These are phyloP conservation scores for Eledona agricola DNA, from an alignment of 2,888 invertebrate species.

Conservation along the genomic window DNA sequence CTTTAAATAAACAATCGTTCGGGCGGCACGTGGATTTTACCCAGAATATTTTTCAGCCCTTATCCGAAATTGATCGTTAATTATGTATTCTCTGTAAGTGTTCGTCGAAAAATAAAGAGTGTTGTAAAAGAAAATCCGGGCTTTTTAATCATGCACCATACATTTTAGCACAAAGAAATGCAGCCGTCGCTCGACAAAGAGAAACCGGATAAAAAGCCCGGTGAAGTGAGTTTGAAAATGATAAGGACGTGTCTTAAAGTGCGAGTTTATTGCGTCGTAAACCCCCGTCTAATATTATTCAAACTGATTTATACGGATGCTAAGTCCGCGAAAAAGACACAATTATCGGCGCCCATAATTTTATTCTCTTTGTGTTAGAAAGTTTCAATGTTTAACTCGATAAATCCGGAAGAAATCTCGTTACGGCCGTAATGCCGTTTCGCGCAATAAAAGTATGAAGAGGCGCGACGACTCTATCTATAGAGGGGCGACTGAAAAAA, in stretches of 20 bases:
- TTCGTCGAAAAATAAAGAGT: constrained; percentile 33
- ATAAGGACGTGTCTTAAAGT: constrained; percentile 41
- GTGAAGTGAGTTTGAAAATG: constrained; percentile 39
- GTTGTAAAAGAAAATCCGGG: constrained; percentile 30
- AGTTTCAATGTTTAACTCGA: constrained; percentile 30
- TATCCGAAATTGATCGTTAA: constrained; percentile 38
- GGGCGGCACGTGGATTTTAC: too few relatives aligned
- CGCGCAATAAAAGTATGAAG: constrained; percentile 26
- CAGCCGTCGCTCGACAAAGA: constrained; percentile 36
- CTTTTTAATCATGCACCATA: constrained; percentile 39
- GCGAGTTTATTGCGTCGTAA: constrained; percentile 41
- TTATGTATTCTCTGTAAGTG: constrained; percentile 32
- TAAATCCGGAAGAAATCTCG: constrained; percentile 29
- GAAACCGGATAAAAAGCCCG: constrained; percentile 37
- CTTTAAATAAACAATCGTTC: constrained; percentile 6
- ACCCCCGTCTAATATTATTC: constrained; percentile 38
- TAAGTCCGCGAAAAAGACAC: constrained; percentile 18
- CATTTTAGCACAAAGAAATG: constrained; percentile 40
- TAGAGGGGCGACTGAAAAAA: constrained; percentile 22
- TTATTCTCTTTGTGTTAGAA: constrained; percentile 31
- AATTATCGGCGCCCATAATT: constrained; percentile 36
- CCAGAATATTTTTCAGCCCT: constrained; percentile 31
- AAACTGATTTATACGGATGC: constrained; percentile 35
- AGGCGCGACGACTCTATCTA: constrained; percentile 26
- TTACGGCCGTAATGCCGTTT: constrained; percentile 28